These are phyloP conservation scores for Platanista minor DNA, from an alignment of 2,113 vertebrate genomes.

Conservation along the genomic window DNA sequence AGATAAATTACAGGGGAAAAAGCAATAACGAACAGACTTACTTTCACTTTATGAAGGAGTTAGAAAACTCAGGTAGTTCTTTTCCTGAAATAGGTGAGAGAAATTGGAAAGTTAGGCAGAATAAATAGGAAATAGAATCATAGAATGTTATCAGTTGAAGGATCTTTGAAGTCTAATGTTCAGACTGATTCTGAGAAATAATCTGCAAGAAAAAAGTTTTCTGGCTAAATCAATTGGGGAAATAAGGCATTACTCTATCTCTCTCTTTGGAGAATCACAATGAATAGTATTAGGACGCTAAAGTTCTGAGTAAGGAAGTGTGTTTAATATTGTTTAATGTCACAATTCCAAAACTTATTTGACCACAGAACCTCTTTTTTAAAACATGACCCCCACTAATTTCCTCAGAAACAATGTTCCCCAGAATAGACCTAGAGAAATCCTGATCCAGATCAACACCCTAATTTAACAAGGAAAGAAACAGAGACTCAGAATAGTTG, in stretches of 20 bases:
- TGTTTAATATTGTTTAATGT: not conserved
- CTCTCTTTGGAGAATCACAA: not conserved
- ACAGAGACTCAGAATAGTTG: not conserved
- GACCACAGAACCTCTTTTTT: not conserved
- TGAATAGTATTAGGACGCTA: not conserved
- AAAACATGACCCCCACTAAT: not conserved
- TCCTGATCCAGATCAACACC: not conserved
- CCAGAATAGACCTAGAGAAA: not conserved
- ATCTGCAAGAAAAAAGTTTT: not conserved
- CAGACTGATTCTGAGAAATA: not conserved
- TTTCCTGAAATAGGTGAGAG: not conserved
- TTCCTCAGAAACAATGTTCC: not conserved
- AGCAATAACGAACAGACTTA: not conserved
- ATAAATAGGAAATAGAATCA: not conserved
- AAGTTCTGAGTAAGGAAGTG: not conserved
- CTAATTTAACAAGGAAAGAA: not conserved
- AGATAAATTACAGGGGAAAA: not conserved
- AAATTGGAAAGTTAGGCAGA: not conserved
- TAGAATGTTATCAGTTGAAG: not conserved
- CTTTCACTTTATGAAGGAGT: not conserved
- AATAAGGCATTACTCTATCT: not conserved
- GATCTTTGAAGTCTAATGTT: not conserved
- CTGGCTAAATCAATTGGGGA: not conserved
- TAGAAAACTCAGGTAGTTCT: not conserved
- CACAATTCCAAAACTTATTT: not conserved